Conservation (phyloP, 2,797 vertebrate species). For the Poeciliopsis paucimaculata region DNA sequence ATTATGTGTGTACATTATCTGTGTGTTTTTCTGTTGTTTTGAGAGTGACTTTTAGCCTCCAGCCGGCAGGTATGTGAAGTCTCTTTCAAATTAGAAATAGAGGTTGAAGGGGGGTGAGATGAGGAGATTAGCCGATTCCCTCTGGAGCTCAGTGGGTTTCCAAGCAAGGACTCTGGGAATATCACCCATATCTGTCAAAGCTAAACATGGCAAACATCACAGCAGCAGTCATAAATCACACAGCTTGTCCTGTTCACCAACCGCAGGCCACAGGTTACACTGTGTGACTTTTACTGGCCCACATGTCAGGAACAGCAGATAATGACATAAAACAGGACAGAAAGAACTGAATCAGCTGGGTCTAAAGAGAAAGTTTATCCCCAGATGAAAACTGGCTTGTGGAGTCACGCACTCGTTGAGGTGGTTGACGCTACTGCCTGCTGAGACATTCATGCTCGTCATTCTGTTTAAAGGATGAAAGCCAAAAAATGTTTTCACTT, state of each 20-base stretch:
- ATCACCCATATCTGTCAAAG: constrained; percentile 89
- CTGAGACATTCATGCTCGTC: background rate
- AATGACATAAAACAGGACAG: background rate
- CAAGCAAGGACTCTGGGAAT: constrained; percentile 80
- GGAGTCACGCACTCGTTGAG: background rate
- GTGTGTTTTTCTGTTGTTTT: constrained; percentile 49
- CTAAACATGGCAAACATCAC: constrained; percentile 79
- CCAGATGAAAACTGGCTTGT: background rate
- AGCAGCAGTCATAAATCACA: constrained; percentile 69
- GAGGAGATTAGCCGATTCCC: constrained; percentile 82
- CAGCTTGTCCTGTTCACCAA: constrained; percentile 62
- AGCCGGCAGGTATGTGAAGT: constrained; percentile 89
- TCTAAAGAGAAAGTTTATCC: background rate
- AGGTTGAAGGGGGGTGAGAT: background rate
- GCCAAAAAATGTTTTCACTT: background rate
- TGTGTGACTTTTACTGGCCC: constrained; percentile 32
- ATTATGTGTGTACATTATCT: constrained; percentile 59
- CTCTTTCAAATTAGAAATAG: constrained; percentile 90
- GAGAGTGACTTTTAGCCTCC: constrained; percentile 85
- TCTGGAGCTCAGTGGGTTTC: constrained; percentile 79
- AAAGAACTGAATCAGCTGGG: background rate
- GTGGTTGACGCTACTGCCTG: background rate
- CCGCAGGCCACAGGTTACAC: constrained; percentile 49
- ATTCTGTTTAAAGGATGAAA: background rate
- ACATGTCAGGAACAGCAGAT: background rate